Evolutionary conservation across 2,797 vertebrate genomes (phyloP).

Genomic region (Eospalax fontanierii): DNA sequence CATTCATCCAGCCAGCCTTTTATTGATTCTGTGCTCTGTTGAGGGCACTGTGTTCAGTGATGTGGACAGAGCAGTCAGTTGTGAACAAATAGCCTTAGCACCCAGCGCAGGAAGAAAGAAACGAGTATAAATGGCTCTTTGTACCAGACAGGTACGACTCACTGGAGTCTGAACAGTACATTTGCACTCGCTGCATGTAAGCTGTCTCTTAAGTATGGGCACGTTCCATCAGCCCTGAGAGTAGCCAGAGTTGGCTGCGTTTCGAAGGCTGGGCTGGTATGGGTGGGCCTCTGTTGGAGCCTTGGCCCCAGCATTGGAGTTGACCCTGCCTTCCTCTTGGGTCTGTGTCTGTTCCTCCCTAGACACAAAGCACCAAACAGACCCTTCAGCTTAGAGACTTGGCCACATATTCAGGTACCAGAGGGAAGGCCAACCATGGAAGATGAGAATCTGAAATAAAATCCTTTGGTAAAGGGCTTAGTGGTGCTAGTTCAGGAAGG

Average conservation of each 20-base stretch:
- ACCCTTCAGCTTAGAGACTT: not conserved
- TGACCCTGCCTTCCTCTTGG: not conserved
- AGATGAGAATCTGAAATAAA: not conserved
- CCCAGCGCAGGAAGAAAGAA: not conserved
- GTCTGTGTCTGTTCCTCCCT: not conserved
- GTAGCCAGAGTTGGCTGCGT: not conserved
- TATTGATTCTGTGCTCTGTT: not conserved
- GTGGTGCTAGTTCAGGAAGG: no score
- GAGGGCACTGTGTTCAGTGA: not conserved
- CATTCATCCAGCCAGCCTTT: not conserved
- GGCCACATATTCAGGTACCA: no score
- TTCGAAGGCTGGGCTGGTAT: fast-evolving
- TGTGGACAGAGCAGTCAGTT: not conserved
- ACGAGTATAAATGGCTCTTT: not conserved
- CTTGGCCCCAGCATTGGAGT: not conserved
- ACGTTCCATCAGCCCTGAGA: fast-evolving
- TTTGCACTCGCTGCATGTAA: not conserved
- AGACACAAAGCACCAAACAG: no score
- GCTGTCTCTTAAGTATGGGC: not conserved
- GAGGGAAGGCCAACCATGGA: not conserved
- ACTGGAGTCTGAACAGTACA: not conserved
- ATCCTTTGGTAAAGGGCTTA: not conserved
- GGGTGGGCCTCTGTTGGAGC: not conserved
- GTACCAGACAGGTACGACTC: not conserved
- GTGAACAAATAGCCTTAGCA: not conserved